Percentiles rank a stretch among this genome's conserved stretches.
These are phyloP conservation scores for Thera obeliscata DNA, from an alignment of 2,888 invertebrate genomes.

Conservation along the genomic window DNA sequence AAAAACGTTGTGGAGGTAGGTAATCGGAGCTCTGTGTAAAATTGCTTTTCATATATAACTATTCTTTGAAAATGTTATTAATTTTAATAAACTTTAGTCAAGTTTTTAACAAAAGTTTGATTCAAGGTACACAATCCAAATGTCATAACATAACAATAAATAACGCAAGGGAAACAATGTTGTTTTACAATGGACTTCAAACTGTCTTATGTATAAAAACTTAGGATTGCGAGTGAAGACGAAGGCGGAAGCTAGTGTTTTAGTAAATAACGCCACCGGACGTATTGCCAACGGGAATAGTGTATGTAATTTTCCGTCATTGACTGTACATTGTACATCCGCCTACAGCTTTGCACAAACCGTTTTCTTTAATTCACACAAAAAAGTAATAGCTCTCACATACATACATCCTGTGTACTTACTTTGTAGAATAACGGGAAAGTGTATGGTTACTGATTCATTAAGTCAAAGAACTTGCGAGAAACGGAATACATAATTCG, in stretches of 20 bases:
- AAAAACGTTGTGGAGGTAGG: background rate
- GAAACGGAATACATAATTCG: background rate
- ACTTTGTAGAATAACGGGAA: constrained; percentile 16
- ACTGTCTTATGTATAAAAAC: too few relatives aligned
- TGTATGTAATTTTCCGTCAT: background rate
- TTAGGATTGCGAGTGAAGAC: too few relatives aligned
- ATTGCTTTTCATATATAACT: background rate
- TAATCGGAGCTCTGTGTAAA: background rate
- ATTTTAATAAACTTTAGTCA: too few relatives aligned
- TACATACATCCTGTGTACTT: constrained; percentile 16
- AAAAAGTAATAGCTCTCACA: constrained; percentile 22
- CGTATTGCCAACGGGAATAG: background rate
- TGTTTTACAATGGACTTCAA: too few relatives aligned
- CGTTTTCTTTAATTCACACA: constrained; percentile 6
- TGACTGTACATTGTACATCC: background rate
- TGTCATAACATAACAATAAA: too few relatives aligned
- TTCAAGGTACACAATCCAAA: too few relatives aligned
- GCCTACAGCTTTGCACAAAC: background rate
- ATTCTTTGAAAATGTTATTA: too few relatives aligned
- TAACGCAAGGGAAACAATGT: too few relatives aligned
- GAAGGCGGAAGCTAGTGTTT: background rate
- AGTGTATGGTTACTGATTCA: constrained; percentile 10
- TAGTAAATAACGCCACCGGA: background rate
- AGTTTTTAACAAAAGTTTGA: too few relatives aligned
- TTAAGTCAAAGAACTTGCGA: constrained; percentile 3